Base-by-base conservation (phyloP, 2,797 vertebrate genomes). In the Acomys russatus region DNA sequence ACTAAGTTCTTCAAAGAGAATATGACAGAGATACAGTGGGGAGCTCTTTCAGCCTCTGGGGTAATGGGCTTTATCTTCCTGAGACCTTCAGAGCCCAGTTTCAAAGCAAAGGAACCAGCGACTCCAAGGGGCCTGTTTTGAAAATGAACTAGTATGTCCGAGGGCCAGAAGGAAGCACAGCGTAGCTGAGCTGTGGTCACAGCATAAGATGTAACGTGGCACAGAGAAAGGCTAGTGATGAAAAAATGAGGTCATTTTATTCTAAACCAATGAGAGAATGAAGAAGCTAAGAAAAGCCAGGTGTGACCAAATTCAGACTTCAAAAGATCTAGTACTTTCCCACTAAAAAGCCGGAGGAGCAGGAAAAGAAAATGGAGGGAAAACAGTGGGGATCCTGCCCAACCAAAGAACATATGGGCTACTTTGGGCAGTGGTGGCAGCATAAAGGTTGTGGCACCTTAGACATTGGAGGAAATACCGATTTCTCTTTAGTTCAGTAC, bases 381-480 rank as follows among this genome's bases (percentile, higher is more conserved):
- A 8, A 6, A 0, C 2, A 20, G 25, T 1, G 3, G 22, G 15
- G 3, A 30, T 9, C 18, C 22, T 8, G 10, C n/a, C 4, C 2
- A 6, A 56, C 9, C 51, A 18, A 20, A n/a, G 51, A 25, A 66
- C 9, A 25, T 3, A 18, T 9, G 28, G 22, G 68, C 85, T 56
- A 1, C 33, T 56, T 28, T 12, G 22, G 68, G 18, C 28, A 22
- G 15, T 74, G 68, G 51, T 44, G 23, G n/a, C 3, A 9, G 9
- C 3, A 15, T 2, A 38, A 59, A 88, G 68, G 22, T 59, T 28
- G 12, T 6, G 51, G 8, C 22, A 35, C 28, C 4, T 38, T 38
- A 18, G 3, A 59, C n/a, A 35, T 28, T 4, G 17, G 3, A 59
- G n/a, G 25, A 88, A 73, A 61, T 38, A n/a, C n/a, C 18, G 30